Base-by-base conservation (phyloP, 2,797 vertebrate species). In the Cephalopachus bancanus region DNA sequence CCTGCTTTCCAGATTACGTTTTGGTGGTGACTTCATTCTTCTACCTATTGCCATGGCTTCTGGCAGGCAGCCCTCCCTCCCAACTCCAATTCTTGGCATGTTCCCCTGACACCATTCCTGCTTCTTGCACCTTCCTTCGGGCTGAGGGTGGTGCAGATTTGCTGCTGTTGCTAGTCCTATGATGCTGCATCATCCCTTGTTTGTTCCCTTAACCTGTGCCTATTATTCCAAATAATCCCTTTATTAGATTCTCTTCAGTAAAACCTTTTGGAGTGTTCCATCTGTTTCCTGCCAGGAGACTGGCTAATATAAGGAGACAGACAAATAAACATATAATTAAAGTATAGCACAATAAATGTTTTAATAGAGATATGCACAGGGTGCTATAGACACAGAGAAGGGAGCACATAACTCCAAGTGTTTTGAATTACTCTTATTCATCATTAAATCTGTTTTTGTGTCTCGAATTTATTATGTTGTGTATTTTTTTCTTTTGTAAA, bases 321-420 rank as follows among this genome's bases (percentile, higher is more conserved):
- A 87, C n/a, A 95, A 80, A 93, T 91, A 96, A 83, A 95, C 64
- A 83, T 15, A 51, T 83, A 83, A 74, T 92, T 92, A 97, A 94
- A 95, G 65, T 37, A 84, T 28, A 65, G 24, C 14, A 12, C 26
- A 91, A 71, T 65, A 92, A 80, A 79, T 28, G 51, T 81, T 91
- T 93, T 87, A 83, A 92, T 92, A 80, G 59, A 83, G 75, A 86
- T 65, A 74, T 57, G 80, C 19, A 55, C 69, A 83, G 28, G 51
- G 10, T 86, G 64, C 74, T 91, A 83, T 15, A 65, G 86, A 88
- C 91, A 51, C 59, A 67, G 69, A 81, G 33, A 90, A 86, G 88
- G 57, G 55, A 33, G 3, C 44, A 55, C 24, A 17, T 64, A 83
- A 71, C 15, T 33, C 17, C 69, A 85, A 89, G 62, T 37, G 44